Evolutionary conservation across 1,140 invertebrate species (phyloP).

Genomic region (Drosophila kikkawai): DNA sequence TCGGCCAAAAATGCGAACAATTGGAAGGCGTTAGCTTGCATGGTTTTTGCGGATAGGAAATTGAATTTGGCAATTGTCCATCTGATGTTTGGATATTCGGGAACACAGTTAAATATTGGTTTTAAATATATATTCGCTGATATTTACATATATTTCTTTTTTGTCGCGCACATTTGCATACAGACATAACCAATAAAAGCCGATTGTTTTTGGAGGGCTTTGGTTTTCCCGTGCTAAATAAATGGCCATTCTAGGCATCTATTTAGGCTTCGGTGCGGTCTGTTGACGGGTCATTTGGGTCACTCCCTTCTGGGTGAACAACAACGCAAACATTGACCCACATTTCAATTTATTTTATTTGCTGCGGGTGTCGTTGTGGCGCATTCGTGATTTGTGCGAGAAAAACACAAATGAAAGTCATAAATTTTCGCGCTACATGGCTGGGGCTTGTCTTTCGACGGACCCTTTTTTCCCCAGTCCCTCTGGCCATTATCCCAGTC

Average conservation of each 20-base stretch:
- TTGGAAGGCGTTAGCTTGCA: conserved; percentile 33
- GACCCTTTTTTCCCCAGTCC: conserved; percentile 11
- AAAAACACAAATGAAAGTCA: conserved; percentile 70
- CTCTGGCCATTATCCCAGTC: conserved; percentile 2
- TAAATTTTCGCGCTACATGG: conserved; percentile 58
- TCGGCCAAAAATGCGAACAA: conserved; percentile 48
- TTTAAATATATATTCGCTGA: conserved; percentile 61
- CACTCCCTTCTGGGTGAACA: conserved; percentile 20
- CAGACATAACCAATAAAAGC: conserved; percentile 40
- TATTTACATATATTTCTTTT: conserved; percentile 65
- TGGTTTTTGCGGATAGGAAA: conserved; percentile 50
- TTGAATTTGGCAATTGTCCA: conserved; percentile 57
- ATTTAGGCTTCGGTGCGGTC: conserved; percentile 32
- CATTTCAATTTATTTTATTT: conserved; percentile 61
- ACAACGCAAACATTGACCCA: conserved; percentile 70
- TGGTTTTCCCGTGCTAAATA: conserved; percentile 38
- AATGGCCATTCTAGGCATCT: conserved; percentile 39
- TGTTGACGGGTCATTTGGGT: conserved; percentile 44
- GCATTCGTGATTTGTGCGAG: conserved; percentile 51
- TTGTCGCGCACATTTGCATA: conserved; percentile 26
- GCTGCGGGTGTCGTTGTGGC: conserved; percentile 52
- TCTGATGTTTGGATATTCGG: conserved; percentile 30
- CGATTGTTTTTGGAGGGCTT: conserved; percentile 59
- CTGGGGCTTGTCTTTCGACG: conserved; percentile 3
- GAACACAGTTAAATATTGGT: conserved; percentile 57